These are phyloP conservation scores for Nyctereutes procyonoides DNA, from an alignment of 2,113 vertebrate species.

Conservation along the genomic window DNA sequence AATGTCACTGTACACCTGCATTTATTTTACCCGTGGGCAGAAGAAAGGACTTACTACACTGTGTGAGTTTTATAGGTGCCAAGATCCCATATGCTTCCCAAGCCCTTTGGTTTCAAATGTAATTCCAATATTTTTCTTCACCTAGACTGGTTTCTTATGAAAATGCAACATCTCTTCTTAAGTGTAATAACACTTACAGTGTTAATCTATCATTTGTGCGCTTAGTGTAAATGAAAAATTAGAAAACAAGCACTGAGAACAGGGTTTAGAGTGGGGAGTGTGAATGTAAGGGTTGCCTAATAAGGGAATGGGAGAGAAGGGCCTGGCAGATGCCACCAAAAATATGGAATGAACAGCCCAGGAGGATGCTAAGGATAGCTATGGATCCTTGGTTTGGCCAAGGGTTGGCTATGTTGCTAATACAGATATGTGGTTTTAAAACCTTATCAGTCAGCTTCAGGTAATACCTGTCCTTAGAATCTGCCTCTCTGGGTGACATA, in stretches of 20 bases:
- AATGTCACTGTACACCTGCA: neutral
- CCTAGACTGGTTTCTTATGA: neutral
- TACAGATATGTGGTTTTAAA: neutral
- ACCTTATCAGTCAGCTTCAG: slow-evolving; percentile 36
- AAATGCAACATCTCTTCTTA: neutral
- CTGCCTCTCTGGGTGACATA: neutral
- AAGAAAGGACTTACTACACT: neutral
- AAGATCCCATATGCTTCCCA: neutral
- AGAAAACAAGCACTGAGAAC: slow-evolving; percentile 2
- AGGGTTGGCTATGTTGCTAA: neutral
- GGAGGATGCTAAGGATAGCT: neutral
- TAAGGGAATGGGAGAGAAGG: neutral
- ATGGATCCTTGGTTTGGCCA: neutral
- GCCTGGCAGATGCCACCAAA: neutral
- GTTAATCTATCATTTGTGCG: neutral
- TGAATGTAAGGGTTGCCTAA: neutral
- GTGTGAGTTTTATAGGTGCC: neutral
- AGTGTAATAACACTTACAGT: neutral
- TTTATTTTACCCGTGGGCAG: neutral
- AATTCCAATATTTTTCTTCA: slow-evolving; percentile 25
- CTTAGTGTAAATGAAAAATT: neutral
- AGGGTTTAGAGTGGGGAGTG: neutral
- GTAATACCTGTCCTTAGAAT: neutral
- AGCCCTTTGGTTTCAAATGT: neutral
- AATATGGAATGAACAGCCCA: neutral